These are phyloP conservation scores for Zophobas atratus DNA, from an alignment of 1,140 invertebrate species.

Conservation along the genomic window DNA sequence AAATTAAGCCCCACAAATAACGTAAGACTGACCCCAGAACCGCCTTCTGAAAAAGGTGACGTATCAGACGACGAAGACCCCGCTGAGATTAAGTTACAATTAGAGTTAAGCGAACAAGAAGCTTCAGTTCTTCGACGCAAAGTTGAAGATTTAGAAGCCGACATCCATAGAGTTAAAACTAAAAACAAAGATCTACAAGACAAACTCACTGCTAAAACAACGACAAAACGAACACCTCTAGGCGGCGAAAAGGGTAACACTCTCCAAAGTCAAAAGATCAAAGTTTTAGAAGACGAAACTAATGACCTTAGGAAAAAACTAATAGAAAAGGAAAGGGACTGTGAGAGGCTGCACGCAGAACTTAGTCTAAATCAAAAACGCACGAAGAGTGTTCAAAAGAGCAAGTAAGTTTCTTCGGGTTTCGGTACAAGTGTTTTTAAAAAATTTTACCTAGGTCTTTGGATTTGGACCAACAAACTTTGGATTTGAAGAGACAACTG, in stretches of 20 bases:
- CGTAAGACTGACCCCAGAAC: conserved; percentile 74
- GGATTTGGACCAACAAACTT: conserved; percentile 74
- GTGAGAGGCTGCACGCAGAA: conserved; percentile 82
- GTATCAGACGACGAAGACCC: conserved; percentile 84
- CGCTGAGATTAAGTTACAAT: conserved; percentile 82
- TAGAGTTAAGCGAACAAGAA: conserved; percentile 93
- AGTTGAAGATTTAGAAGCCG: conserved; percentile 87
- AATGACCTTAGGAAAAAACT: conserved; percentile 81
- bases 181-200: conserved; percentile 85
- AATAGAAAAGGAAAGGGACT: conserved; percentile 87
- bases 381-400: conserved; percentile 74
- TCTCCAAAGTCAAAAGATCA: conserved; percentile 79
- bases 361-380: conserved; percentile 76
- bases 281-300: conserved; percentile 81
- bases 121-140: conserved; percentile 84
- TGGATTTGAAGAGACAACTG: conserved; percentile 81
- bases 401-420: conserved; percentile 70
- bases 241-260: conserved; percentile 63
- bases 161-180: conserved; percentile 82
- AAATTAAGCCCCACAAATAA: conserved; percentile 76
- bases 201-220: conserved; percentile 71
- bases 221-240: conserved; percentile 65
- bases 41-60: conserved; percentile 79
- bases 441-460: conserved; percentile 70
- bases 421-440: conserved; percentile 19